Percentiles rank a stretch among this genome's conserved stretches.
These are phyloP conservation scores for Oscheius sp. DNA, from an alignment of 2,888 invertebrate genomes.

Conservation along the genomic window DNA sequence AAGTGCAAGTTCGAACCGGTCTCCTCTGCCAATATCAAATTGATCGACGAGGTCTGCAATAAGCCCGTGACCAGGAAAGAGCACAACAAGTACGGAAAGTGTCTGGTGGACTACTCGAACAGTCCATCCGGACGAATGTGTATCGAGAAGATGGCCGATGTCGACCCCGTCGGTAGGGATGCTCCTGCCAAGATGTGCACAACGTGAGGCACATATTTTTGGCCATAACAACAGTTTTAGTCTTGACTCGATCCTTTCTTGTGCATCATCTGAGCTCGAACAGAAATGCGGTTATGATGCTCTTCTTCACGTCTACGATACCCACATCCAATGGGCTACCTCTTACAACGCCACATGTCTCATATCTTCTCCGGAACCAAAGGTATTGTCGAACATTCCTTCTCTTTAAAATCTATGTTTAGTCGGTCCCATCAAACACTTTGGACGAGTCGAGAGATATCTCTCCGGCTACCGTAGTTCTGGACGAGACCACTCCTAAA, in stretches of 20 bases:
- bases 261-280: conserved; percentile 55
- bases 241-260: conserved; percentile 58
- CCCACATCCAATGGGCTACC: conserved; percentile 62
- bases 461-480: conserved; percentile 43
- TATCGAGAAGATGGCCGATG: conserved; percentile 57
- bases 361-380: conserved; percentile 51
- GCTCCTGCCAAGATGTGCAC: conserved; percentile 60
- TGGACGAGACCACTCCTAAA: conserved; percentile 43
- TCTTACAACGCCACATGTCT: conserved; percentile 58
- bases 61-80: conserved; percentile 47
- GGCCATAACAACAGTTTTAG: conserved; percentile 38
- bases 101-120: conserved; percentile 55
- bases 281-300: conserved; percentile 67
- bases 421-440: conserved; percentile 40
- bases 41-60: conserved; percentile 62
- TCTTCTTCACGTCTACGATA: conserved; percentile 67
- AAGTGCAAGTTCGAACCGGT: conserved; percentile 63
- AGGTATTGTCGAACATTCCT: neutral
- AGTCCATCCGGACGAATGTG: conserved; percentile 57
- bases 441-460: conserved; percentile 54
- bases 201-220: conserved; percentile 42
- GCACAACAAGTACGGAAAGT: conserved; percentile 50
- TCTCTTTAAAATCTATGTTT: neutral
- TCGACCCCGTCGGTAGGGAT: conserved; percentile 60
- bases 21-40: conserved; percentile 52